phyloP scores from a whole-genome alignment of 2,113 vertebrate genomes.

The Numida meleagris region DNA sequence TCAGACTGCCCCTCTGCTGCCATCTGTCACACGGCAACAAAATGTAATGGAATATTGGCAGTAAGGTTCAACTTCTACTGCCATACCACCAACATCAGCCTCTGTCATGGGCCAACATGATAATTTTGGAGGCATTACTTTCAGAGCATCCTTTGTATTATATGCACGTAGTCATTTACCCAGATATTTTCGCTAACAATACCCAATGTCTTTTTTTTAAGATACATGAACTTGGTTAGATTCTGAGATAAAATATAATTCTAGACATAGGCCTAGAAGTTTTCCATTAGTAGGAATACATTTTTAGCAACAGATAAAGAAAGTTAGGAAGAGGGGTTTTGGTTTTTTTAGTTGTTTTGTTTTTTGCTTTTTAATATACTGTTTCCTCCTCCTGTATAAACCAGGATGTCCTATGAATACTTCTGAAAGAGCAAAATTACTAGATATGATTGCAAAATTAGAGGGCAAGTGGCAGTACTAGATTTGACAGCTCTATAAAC shows the following conservation, averaged over 20 bases:
- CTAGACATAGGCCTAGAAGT: neutral
- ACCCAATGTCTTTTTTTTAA: neutral
- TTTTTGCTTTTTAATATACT: neutral
- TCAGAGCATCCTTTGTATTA: neutral
- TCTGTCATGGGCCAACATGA: neutral
- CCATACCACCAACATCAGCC: neutral
- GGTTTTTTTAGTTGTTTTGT: neutral
- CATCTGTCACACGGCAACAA: neutral
- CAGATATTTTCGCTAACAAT: neutral
- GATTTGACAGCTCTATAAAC: neutral
- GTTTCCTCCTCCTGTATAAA: neutral
- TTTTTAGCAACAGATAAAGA: neutral
- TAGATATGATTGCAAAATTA: neutral
- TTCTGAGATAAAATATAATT: neutral
- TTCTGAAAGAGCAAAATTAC: neutral
- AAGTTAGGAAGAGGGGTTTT: neutral
- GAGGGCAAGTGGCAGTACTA: neutral
- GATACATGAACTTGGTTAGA: neutral
- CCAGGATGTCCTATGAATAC: neutral
- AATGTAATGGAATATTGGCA: neutral
- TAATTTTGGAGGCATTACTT: neutral
- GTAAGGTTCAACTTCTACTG: neutral
- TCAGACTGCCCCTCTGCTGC: neutral
- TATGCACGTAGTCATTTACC: neutral
- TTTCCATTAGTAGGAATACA: neutral